phyloP scores from a whole-genome alignment of 2,113 vertebrate genomes.

The Platysteira castanea region DNA sequence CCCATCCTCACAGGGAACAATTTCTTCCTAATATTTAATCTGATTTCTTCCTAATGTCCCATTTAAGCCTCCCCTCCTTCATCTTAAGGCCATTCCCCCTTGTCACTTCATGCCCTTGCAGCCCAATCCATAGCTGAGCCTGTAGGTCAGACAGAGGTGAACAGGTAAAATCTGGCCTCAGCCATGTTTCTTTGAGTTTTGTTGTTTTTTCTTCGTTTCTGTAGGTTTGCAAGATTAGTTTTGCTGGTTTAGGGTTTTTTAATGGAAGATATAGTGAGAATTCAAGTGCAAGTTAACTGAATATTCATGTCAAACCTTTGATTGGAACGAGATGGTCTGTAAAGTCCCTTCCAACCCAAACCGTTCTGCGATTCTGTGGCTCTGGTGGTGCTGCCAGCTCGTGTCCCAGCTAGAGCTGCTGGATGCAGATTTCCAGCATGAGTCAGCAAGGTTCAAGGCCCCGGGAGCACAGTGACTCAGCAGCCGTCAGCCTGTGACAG shows the following conservation, averaged over 20 bases:
- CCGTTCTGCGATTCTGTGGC: not conserved
- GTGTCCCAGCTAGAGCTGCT: accelerated
- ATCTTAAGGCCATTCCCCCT: not conserved
- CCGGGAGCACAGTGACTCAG: not conserved
- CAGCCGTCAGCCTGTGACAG: not conserved
- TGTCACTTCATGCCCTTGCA: not conserved
- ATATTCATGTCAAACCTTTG: not conserved
- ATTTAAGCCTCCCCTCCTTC: not conserved
- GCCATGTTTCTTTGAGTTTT: not conserved
- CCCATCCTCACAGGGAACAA: not conserved
- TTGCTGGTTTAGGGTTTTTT: not conserved
- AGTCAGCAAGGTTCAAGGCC: slow-evolving; percentile 10
- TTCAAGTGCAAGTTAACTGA: not conserved
- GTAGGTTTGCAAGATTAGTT: not conserved
- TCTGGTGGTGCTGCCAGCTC: not conserved
- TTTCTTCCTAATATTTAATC: not conserved
- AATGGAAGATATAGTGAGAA: not conserved
- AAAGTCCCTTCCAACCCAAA: not conserved
- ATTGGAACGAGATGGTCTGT: not conserved
- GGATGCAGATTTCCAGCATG: not conserved
- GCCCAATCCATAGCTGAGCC: not conserved
- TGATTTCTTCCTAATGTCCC: not conserved
- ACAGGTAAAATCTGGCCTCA: not conserved
- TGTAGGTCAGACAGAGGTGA: not conserved
- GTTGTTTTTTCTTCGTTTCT: not conserved